Evolutionary conservation across 1,140 invertebrate genomes (phyloP).

Genomic region (Sitobion miscanthi): DNA sequence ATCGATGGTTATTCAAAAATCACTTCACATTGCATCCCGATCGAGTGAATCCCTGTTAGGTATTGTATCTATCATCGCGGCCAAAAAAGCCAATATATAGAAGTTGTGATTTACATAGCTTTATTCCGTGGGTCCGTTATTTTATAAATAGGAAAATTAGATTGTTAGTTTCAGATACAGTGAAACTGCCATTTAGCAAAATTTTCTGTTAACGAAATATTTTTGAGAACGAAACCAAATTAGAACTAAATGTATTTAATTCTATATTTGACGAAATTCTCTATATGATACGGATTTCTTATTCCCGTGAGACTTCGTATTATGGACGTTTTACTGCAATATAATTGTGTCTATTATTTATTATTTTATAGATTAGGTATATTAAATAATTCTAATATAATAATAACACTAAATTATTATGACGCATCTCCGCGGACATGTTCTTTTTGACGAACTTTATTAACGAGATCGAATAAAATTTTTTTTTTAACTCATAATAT

Average conservation of each 20-base stretch:
- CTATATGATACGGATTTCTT: too few relatives aligned
- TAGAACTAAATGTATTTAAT: too few relatives aligned
- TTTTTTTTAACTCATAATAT: not conserved
- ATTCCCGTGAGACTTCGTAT: too few relatives aligned
- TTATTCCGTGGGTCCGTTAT: not conserved
- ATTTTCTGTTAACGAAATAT: too few relatives aligned
- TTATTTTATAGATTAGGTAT: not conserved
- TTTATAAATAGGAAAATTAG: not conserved
- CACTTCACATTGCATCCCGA: not conserved
- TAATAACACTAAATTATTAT: not conserved
- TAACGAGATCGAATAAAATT: too few relatives aligned
- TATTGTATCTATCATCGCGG: not conserved
- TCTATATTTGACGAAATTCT: too few relatives aligned
- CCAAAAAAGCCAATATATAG: not conserved
- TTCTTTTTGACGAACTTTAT: too few relatives aligned
- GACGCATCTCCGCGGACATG: not conserved
- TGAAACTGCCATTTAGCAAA: too few relatives aligned
- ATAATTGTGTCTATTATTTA: not conserved
- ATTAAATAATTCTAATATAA: too few relatives aligned
- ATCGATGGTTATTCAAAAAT: not conserved
- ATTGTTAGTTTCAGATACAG: not conserved
- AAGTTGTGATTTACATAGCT: not conserved
- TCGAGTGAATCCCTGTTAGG: not conserved
- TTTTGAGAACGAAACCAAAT: too few relatives aligned
- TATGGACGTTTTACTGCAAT: too few relatives aligned